Base-by-base conservation (phyloP, 2,888 invertebrate species). In the Folsomia candida region DNA sequence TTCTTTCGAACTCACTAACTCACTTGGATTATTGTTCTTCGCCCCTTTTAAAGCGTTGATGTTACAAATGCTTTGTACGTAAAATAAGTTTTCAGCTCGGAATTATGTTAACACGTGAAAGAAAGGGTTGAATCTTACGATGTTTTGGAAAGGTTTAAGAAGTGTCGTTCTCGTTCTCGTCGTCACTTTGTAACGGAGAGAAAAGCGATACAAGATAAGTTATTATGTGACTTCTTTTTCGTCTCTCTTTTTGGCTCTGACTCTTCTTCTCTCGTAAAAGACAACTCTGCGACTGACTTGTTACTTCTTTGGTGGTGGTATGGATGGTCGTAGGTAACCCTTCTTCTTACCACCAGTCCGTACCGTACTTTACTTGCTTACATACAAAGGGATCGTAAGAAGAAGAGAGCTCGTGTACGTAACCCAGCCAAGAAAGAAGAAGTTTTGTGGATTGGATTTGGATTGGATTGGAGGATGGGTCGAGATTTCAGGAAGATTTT, bases 271-370 rank as follows among this genome's bases (percentile, higher is more conserved):
- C 22, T 54, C 20, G 6, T 54, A 54, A 54, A 54, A 54, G 54
- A 14, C 18, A 22, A 54, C 54, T 54, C 54, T 54, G 54, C 18
- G 65, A 65, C 54, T 65, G 65, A 65, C 65, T 65, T 65, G 65
- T 65, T 65, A 54, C 54, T 54, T 54, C 20, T 54, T 47, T 22
- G 6, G 54, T 47, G 51, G 57, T 22, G 51, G 24, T 22, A 57
- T 57, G 57, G 6, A 57, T 11, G 57, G 20, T 6, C n/a, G n/a
- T n/a, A n/a, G 24, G n/a, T 20, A 57, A 57, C 24, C 24, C 20
- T 57, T n/a, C 47, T 47, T 9, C 20, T 57, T 57, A 14, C 4
- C 37, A 9, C 14, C 14, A 14, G 37, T 37, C n/a, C n/a, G 47
- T 47, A 47, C 47, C 14, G 47, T 57, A 57, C 24, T 57, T 57